These are phyloP conservation scores for Erpobdella octoculata DNA, from an alignment of 2,888 invertebrate genomes.

Conservation along the genomic window DNA sequence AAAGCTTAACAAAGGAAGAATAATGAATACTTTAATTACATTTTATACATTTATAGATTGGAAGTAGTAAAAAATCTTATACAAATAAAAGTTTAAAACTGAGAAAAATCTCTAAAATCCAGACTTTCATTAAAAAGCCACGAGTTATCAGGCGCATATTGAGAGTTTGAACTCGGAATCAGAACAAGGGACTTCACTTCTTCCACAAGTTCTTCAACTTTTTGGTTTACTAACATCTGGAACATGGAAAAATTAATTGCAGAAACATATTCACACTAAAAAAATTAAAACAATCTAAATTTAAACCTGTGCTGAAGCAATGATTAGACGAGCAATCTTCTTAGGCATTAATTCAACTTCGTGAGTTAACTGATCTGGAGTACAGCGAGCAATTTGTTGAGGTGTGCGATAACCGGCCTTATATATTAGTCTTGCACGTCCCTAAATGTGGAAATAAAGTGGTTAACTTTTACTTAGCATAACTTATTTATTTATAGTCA, in stretches of 20 bases:
- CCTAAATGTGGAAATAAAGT: slow-evolving; percentile 53
- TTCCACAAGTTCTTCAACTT: not conserved
- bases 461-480: no score
- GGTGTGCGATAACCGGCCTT: slow-evolving; percentile 73
- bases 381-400: slow-evolving; percentile 67
- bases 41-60: not conserved
- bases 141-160: not conserved
- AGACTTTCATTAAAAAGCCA: not conserved
- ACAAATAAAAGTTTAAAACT: not conserved
- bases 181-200: not conserved
- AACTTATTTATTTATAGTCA: no score
- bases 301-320: slow-evolving; percentile 71
- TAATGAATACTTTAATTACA: not conserved
- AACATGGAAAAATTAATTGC: not conserved
- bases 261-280: not conserved
- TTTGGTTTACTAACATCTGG: slow-evolving; percentile 14
- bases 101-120: not conserved
- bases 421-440: slow-evolving; percentile 73
- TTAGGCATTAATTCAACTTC: slow-evolving; percentile 65
- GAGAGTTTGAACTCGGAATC: not conserved
- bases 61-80: not conserved
- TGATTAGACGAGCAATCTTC: slow-evolving; percentile 70
- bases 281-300: not conserved
- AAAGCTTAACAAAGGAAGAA: slow-evolving; percentile 22
- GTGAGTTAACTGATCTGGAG: slow-evolving; percentile 59